phyloP scores from a whole-genome alignment of 2,888 invertebrate species.

The Labia minor region DNA sequence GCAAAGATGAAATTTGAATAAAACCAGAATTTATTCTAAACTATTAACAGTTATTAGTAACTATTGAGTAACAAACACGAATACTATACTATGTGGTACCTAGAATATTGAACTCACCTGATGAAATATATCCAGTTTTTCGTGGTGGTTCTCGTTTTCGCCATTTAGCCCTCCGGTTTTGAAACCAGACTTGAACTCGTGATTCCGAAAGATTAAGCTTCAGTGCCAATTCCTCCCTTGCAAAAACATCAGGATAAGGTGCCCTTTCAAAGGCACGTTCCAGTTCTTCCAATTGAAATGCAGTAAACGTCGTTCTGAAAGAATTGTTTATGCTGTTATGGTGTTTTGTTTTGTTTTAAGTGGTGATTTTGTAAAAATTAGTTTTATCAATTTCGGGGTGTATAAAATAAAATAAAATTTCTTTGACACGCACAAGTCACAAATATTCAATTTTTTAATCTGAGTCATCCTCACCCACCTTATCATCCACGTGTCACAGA shows the following conservation, averaged over 20 bases:
- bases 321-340: too few relatives aligned
- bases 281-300: conserved; percentile 85
- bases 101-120: conserved; percentile 37
- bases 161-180: conserved; percentile 89
- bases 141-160: conserved; percentile 86
- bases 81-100: too few relatives aligned
- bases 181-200: conserved; percentile 59
- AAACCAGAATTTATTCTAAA: too few relatives aligned
- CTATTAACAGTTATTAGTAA: too few relatives aligned
- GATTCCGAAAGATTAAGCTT: conserved; percentile 79
- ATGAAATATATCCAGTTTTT: conserved; percentile 57
- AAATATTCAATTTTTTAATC: too few relatives aligned
- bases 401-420: too few relatives aligned
- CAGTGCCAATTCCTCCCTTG: conserved; percentile 83
- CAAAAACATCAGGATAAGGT: conserved; percentile 93
- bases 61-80: too few relatives aligned
- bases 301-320: conserved; percentile 86
- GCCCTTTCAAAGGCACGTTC: conserved; percentile 90
- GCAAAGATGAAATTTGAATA: too few relatives aligned
- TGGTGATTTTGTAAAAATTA: neutral
- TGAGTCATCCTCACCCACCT: too few relatives aligned
- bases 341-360: conserved; percentile 14
- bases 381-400: neutral
- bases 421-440: too few relatives aligned
- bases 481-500: too few relatives aligned